These are phyloP conservation scores for Cetoscarus ocellatus DNA, from an alignment of 2,797 vertebrate species.

Conservation along the genomic window DNA sequence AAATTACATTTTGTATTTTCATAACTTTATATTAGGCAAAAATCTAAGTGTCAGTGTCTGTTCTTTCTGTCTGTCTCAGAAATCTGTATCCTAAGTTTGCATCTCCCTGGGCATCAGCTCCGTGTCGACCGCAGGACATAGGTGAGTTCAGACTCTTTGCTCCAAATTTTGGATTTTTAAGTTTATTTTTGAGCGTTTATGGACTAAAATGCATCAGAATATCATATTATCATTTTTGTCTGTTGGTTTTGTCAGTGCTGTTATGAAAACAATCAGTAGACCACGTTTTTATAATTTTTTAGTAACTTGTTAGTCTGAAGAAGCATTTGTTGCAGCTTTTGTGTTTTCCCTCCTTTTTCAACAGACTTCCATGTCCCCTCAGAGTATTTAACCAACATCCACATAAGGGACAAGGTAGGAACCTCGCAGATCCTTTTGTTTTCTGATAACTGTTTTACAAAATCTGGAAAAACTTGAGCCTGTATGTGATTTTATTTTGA, in stretches of 20 bases:
- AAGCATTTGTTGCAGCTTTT: not conserved
- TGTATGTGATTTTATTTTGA: no score
- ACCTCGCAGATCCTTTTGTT: not conserved
- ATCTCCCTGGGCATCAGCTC: slow-evolving; percentile 97
- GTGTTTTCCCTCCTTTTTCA: slow-evolving; percentile 1
- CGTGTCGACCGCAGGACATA: slow-evolving; percentile 98
- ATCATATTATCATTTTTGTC: no score
- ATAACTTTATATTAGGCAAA: no score
- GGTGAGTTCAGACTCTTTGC: slow-evolving; percentile 79
- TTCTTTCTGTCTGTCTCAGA: slow-evolving; percentile 33
- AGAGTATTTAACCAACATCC: slow-evolving; percentile 97
- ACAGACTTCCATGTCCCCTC: slow-evolving; percentile 98
- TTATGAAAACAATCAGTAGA: no score
- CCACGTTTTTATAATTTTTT: no score
- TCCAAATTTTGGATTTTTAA: not conserved
- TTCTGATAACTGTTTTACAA: not conserved
- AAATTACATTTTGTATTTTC: no score
- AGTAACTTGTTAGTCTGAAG: no score
- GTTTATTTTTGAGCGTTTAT: not conserved
- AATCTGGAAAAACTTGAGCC: no score
- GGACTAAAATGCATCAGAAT: no score
- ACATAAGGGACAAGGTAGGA: slow-evolving; percentile 94
- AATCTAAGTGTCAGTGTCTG: no score
- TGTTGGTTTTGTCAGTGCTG: no score
- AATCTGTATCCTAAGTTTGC: slow-evolving; percentile 91